A percentile compares a stretch with the other conserved stretches of the same genome.
phyloP scores from a whole-genome alignment of 2,113 vertebrate genomes.

The Elgaria multicarinata region DNA sequence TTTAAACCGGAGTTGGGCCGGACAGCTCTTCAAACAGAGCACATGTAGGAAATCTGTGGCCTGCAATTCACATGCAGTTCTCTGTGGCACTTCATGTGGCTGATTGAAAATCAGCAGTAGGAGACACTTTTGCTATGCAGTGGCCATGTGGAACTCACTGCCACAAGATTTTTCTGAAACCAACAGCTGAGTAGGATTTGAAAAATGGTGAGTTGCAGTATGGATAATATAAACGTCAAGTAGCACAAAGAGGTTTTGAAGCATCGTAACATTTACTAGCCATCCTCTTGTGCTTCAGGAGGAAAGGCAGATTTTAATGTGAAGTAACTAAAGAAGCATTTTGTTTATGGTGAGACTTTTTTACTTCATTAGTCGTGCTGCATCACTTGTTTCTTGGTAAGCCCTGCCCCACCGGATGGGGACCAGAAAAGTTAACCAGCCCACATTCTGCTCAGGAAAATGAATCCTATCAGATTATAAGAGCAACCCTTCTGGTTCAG shows the following conservation, averaged over 20 bases:
- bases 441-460: not conserved
- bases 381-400: not conserved
- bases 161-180: conserved; percentile 57
- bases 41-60: too few species aligned
- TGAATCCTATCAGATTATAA: not conserved
- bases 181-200: conserved; percentile 51
- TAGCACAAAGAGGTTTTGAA: conserved; percentile 24
- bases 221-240: not conserved
- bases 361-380: not conserved
- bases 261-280: conserved; percentile 40
- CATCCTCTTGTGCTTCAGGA: not conserved
- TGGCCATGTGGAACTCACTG: conserved; percentile 24
- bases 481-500: not conserved
- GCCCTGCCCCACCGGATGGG: not conserved
- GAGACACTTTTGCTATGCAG: conserved; percentile 52
- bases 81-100: not conserved
- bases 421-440: not conserved
- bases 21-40: too few species aligned
- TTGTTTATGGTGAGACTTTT: not conserved
- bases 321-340: conserved; percentile 37
- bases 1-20: too few species aligned
- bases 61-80: too few species aligned
- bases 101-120: conserved; percentile 52
- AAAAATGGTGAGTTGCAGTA: not conserved
- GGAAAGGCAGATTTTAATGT: not conserved